Conservation (phyloP, 2,888 invertebrate genomes). For the Hydrotaea diabolus region DNA sequence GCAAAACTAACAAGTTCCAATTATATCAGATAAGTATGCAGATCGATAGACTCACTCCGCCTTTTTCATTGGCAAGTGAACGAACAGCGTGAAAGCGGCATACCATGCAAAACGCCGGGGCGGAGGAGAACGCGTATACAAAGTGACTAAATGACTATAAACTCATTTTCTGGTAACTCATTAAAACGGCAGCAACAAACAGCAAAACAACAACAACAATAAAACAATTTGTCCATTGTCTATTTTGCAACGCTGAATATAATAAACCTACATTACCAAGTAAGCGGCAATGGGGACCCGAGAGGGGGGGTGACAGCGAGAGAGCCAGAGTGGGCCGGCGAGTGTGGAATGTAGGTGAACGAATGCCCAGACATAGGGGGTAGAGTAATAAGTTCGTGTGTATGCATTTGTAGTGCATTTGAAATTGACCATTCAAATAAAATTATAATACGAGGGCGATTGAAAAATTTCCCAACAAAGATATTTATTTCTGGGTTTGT, state of each 20-base stretch:
- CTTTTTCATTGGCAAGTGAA: neutral
- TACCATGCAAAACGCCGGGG: neutral
- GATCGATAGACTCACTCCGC: neutral
- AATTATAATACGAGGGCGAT: too few relatives aligned
- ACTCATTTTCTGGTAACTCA: conserved; percentile 7
- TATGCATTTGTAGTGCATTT: too few relatives aligned
- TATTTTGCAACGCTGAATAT: conserved; percentile 3
- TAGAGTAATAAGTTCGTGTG: neutral
- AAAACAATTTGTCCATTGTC: conserved; percentile 16
- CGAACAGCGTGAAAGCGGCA: neutral
- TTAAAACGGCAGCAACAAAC: neutral
- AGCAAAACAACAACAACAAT: neutral
- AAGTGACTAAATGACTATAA: conserved; percentile 14
- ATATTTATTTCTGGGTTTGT: too few relatives aligned
- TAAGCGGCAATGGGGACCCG: neutral
- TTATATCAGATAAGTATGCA: neutral
- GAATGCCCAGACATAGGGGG: neutral
- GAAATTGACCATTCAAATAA: too few relatives aligned
- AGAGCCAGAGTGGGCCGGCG: neutral
- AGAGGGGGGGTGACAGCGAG: neutral
- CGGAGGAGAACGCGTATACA: neutral
- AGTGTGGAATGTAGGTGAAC: neutral
- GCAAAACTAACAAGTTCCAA: neutral
- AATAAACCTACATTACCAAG: conserved; percentile 11
- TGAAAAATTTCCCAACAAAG: too few relatives aligned